Conservation (phyloP, 2,888 invertebrate genomes). For the Agrochola litura region DNA sequence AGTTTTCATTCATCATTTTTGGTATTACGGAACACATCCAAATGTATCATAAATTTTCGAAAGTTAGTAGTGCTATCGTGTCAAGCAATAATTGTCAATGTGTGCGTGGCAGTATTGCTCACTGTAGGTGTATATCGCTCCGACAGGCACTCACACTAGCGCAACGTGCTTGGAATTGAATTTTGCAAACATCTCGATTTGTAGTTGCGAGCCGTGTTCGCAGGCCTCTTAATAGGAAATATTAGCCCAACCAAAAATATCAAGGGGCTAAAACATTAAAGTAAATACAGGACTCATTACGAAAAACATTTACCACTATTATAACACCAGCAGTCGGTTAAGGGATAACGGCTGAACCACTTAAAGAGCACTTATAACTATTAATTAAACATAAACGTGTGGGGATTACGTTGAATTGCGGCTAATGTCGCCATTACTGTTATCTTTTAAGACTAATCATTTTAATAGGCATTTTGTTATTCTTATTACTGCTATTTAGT, state of each 20-base stretch:
- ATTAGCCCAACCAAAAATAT: not conserved
- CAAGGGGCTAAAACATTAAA: conserved; percentile 18
- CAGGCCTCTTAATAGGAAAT: too few species aligned
- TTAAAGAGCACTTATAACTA: conserved; percentile 60
- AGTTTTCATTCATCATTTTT: too few species aligned
- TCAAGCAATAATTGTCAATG: too few species aligned
- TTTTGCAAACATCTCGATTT: too few species aligned
- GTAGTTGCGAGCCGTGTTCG: too few species aligned
- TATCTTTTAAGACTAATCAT: conserved; percentile 74
- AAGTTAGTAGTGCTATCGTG: too few species aligned
- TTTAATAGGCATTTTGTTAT: conserved; percentile 70
- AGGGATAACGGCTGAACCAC: conserved; percentile 44
- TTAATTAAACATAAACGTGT: conserved; percentile 58
- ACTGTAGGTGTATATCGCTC: too few species aligned
- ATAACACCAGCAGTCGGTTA: conserved; percentile 35
- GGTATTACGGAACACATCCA: too few species aligned
- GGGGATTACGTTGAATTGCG: conserved; percentile 58
- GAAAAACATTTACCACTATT: conserved; percentile 48
- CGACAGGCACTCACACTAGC: too few species aligned
- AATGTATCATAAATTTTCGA: too few species aligned
- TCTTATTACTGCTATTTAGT: conserved; percentile 55
- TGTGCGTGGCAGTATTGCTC: too few species aligned
- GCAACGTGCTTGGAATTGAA: too few species aligned
- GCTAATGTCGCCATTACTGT: conserved; percentile 72
- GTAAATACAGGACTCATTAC: conserved; percentile 12